Base-by-base conservation (phyloP, 1,140 invertebrate species). In the Mya arenaria region DNA sequence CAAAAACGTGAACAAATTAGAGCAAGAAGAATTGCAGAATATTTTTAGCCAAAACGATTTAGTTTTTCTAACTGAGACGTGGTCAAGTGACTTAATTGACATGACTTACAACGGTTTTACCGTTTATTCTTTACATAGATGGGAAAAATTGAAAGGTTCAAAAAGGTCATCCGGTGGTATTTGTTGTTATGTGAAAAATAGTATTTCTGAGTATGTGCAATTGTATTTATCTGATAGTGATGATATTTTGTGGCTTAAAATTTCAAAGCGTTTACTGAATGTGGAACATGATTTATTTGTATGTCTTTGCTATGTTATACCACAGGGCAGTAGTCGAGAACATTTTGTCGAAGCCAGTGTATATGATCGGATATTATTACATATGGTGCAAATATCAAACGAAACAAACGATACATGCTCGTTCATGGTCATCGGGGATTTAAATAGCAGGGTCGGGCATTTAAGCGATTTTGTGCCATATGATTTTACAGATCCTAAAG, bases 251-350 rank as follows among this genome's bases (percentile, higher is more conserved):
- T n/a, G n/a, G n/a, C n/a, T n/a, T n/a, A n/a, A n/a, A n/a, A n/a
- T n/a, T n/a, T n/a, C n/a, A n/a, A n/a, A 34, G 19, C 19, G 36
- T 5, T 39, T 65, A 37, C 41, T 36, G 19, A n/a, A 65, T 15
- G 25, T 34, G 19, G 1, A 65, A 23, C 41, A n/a, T 65, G 62
- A 65, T 65, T 36, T 65, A 65, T 65, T 37, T 34, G 5, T 37
- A 39, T 65, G 62, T n/a, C 25, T 65, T n/a, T 65, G 62, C 30
- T 65, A 39, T 65, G 34, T 65, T 37, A 65, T 65, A 10, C 62
- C 62, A 5, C 2, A 65, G n/a, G 62, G 30, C n/a, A 65, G 34
- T 65, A 65, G 62, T 28, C 62, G 62, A 2, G 34, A 34, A 19
- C 3, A 65, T 65, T 34, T 65, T 23, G 4, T 23, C 23, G 6